Evolutionary conservation across 2,797 vertebrate genomes (phyloP).

Genomic region (Enteromius argenteus): DNA sequence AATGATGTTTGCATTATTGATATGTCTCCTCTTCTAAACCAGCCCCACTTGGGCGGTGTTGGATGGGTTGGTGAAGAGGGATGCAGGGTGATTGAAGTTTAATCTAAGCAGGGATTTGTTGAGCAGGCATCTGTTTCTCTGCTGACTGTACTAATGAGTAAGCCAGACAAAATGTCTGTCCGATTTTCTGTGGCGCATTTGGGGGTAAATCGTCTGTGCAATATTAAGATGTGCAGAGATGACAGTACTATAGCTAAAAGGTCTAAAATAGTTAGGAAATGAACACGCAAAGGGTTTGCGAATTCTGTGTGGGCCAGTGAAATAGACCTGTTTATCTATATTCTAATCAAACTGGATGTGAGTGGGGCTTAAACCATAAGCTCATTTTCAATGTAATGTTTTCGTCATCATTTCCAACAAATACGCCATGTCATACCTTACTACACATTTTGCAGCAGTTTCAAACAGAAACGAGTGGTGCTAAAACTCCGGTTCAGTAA

Average conservation of each 20-base stretch:
- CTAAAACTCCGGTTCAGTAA: no score
- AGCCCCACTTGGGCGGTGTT: neutral
- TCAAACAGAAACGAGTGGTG: no score
- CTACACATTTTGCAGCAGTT: no score
- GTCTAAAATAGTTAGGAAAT: neutral
- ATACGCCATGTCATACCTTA: neutral
- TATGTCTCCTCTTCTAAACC: constrained; percentile 63
- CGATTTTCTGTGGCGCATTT: neutral
- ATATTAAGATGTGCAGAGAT: neutral
- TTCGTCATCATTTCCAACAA: neutral
- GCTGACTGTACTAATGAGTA: constrained; percentile 38
- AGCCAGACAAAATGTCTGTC: constrained; percentile 6
- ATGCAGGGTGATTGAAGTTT: constrained; percentile 46
- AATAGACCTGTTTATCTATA: neutral
- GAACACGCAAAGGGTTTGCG: neutral
- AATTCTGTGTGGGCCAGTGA: neutral
- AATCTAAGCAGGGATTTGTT: constrained; percentile 46
- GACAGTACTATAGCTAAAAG: neutral
- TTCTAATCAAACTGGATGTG: neutral
- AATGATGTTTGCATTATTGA: constrained; percentile 79
- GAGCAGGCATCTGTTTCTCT: constrained; percentile 27
- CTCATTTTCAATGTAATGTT: neutral
- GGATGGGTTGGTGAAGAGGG: neutral
- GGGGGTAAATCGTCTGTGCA: neutral
- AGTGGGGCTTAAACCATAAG: neutral